Percentiles rank a stretch among this genome's conserved stretches.
Conservation (phyloP, 2,888 invertebrate genomes). For the Octonoba sinensis region DNA sequence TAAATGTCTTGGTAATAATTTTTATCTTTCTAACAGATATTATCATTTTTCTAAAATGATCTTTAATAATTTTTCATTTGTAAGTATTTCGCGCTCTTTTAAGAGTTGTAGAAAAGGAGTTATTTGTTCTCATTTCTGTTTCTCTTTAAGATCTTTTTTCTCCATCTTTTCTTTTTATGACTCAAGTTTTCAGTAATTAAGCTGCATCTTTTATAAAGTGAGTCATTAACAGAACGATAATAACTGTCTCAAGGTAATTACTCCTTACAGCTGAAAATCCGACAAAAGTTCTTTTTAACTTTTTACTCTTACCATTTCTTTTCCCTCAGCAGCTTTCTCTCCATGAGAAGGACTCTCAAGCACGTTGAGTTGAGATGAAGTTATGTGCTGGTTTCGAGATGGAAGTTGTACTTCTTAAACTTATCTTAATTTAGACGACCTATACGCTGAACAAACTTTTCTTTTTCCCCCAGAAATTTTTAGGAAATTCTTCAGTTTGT, state of each 20-base stretch:
- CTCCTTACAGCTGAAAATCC: slow-evolving; percentile 51
- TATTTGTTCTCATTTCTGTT: slow-evolving; percentile 58
- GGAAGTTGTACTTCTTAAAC: slow-evolving; percentile 42
- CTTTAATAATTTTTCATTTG: not conserved
- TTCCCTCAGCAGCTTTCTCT: slow-evolving; percentile 14
- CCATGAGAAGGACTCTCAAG: slow-evolving; percentile 43
- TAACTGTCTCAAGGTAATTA: slow-evolving; percentile 61
- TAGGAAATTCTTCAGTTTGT: slow-evolving; percentile 2
- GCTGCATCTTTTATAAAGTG: slow-evolving; percentile 58
- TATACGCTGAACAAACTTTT: not conserved
- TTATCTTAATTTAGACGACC: slow-evolving; percentile 58
- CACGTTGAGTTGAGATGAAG: slow-evolving; percentile 21
- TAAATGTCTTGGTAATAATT: slow-evolving; percentile 40
- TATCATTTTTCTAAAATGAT: not conserved
- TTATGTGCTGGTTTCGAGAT: not conserved
- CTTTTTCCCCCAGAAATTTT: slow-evolving; percentile 18
- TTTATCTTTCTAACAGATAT: slow-evolving; percentile 17
- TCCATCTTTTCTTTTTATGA: slow-evolving; percentile 31
- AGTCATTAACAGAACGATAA: slow-evolving; percentile 58
- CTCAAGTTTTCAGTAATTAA: slow-evolving; percentile 58
- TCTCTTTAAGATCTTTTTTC: slow-evolving; percentile 42
- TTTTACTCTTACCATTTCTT: slow-evolving; percentile 5
- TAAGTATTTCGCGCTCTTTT: slow-evolving; percentile 17
- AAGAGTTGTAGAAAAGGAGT: slow-evolving; percentile 50
- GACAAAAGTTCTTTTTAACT: slow-evolving; percentile 39